A percentile compares a stretch with the other conserved stretches of the same genome.
Conservation (phyloP, 2,113 vertebrate species). For the Aegotheles bennettii region DNA sequence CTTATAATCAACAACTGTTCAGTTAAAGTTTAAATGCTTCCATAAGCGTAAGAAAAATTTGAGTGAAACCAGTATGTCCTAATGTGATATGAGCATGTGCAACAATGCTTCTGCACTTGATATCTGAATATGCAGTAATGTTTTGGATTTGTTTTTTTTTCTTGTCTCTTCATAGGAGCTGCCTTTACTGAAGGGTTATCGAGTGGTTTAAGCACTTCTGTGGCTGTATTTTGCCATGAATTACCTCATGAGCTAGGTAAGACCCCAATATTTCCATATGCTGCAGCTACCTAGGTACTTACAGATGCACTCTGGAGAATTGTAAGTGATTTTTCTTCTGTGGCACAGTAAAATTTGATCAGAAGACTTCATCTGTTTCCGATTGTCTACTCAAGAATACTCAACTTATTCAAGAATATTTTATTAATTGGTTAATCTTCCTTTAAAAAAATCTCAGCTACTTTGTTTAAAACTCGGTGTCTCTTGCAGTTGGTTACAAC, state of each 20-base stretch:
- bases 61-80: not conserved
- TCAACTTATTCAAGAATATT: not conserved
- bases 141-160: not conserved
- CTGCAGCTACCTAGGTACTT: not conserved
- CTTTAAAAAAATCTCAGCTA: not conserved
- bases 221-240: slow-evolving; percentile 97
- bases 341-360: not conserved
- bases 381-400: not conserved
- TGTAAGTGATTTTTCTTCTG: not conserved
- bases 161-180: slow-evolving; percentile 76
- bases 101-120: not conserved
- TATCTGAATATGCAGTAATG: not conserved
- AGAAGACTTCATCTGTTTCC: not conserved
- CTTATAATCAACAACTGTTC: not conserved
- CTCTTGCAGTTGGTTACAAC: not conserved
- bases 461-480: not conserved
- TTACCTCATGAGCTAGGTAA: slow-evolving; percentile 95
- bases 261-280: not conserved
- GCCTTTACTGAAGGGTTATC: slow-evolving; percentile 94
- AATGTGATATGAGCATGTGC: not conserved
- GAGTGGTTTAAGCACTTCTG: slow-evolving; percentile 94
- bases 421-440: not conserved
- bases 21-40: not conserved
- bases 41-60: not conserved
- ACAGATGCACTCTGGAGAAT: not conserved